Evolutionary conservation across 2,113 vertebrate species (phyloP), one percentile per base, ranked within the genome.

Genomic region (Passerina amoena): DNA sequence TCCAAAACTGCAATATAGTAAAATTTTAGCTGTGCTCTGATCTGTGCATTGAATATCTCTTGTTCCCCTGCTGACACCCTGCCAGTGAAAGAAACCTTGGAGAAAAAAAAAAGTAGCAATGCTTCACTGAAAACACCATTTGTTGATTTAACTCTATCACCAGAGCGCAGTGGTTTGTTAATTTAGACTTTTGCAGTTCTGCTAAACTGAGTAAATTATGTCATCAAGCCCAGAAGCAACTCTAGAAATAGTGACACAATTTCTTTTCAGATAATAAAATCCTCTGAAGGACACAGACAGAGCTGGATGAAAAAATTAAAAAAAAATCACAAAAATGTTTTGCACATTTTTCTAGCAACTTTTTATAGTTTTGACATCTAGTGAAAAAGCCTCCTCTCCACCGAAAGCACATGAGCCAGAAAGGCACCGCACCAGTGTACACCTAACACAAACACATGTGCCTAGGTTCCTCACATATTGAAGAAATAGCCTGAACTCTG

Each of bases 131-230:
- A 87, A 91, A 82, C 13, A 12, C 11, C 35, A 15, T 79, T 89
- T 21, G 5, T 61, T 82, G 82, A 72, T 79, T 68, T 82, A 65
- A 28, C 61, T 93, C 45, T 61, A 80, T n/a, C 37, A 64, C 31
- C 73, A 93, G 57, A 64, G 37, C 7, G 33, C n/a, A 60, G 61
- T 22, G 22, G 37, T 48, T 90, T 85, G 59, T 71, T 93, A 85
- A 94, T 94, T 96, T 65, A 90, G 88, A 82, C 45, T 79, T 87
- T 31, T 94, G 57, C 73, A 72, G 82, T 76, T 91, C 66, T 68
- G 51, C 82, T 93, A 90, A 95, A 93, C 61, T 87, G 88, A 90
- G 90, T 93, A 87, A 90, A 48, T 87, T 83, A 93, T 85, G 81
- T 90, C 85, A 93, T 37, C 15, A 8, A 90, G 82, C 78, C 59